Evolutionary conservation across 2,113 vertebrate species (phyloP), one percentile per base, ranked within the genome.

Genomic region (Alectura lathami): DNA sequence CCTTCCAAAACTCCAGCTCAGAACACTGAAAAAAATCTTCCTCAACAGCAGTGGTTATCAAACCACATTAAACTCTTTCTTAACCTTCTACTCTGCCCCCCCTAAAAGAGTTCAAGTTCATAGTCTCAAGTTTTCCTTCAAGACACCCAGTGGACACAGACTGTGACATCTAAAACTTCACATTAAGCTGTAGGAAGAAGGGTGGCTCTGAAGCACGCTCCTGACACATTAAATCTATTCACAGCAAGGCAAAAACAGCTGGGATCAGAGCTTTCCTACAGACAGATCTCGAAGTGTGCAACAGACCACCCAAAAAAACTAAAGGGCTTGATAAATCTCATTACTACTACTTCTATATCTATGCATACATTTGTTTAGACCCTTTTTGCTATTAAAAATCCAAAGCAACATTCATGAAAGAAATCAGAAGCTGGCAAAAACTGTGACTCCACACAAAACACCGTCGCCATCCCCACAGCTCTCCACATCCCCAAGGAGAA

Each of bases 21-120:
- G 91, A 93, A 87, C 53, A 86, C 64, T 60, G 81, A 78, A 42
- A 48, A 84, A 92, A 84, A 84, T 63, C 56, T 84, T 94, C 57
- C 57, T 79, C 74, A 72, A 9, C 5, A 68, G 40, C 47, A 68
- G 23, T 78, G 0, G 0, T 75, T 91, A 69, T 20, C 42, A 77
- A 88, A 62, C 17, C 5, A 9, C 32, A 38, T 42, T 78, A 86
- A 88, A 81, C 2, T 2, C 4, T 26, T 81, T 82, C 51, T 86
- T 77, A 63, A 47, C 32, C 27, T 85, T 80, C 73, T n/a, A 0
- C 64, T 59, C 62, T 64, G n/a, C 32, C 29, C 11, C 89, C 27
- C 8, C 18, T n/a, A 43, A 50, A 91, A 84, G 40, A 60, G 24
- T 53, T 50, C 22, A 83, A 78, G 23, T 68, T 81, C 32, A 40